These are phyloP conservation scores for Lordiphosa mommai DNA, from an alignment of 1,140 invertebrate species.

Conservation along the genomic window DNA sequence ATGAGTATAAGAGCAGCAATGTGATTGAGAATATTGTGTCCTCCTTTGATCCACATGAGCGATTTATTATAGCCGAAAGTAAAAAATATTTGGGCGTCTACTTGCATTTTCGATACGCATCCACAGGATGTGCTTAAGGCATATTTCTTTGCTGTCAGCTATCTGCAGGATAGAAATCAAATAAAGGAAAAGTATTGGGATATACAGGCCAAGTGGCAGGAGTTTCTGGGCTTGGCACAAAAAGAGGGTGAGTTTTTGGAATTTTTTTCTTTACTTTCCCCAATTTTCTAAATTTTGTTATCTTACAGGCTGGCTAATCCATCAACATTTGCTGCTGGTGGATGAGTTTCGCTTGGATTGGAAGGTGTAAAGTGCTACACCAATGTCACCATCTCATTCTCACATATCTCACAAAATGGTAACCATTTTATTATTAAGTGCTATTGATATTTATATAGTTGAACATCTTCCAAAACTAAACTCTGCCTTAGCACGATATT, in stretches of 20 bases:
- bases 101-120: slow-evolving; percentile 75
- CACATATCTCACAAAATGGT: slow-evolving; percentile 61
- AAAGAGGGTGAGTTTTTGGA: slow-evolving; percentile 46
- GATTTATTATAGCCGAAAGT: slow-evolving; percentile 78
- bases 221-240: slow-evolving; percentile 74
- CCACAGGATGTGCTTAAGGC: slow-evolving; percentile 77
- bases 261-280: neutral
- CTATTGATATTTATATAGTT: slow-evolving; percentile 46
- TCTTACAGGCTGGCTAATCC: slow-evolving; percentile 80
- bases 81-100: slow-evolving; percentile 73
- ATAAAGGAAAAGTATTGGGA: slow-evolving; percentile 80
- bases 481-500: slow-evolving; percentile 68
- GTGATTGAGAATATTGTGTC: slow-evolving; percentile 70
- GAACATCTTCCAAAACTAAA: slow-evolving; percentile 71
- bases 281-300: slow-evolving; percentile 6
- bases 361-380: slow-evolving; percentile 74
- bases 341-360: slow-evolving; percentile 81
- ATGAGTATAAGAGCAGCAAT: slow-evolving; percentile 60
- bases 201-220: slow-evolving; percentile 80
- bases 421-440: slow-evolving; percentile 52
- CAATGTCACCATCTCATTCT: slow-evolving; percentile 28
- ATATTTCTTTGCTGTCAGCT: slow-evolving; percentile 78
- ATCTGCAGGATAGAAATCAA: slow-evolving; percentile 75
- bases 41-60: slow-evolving; percentile 80
- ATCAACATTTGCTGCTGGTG: slow-evolving; percentile 80